These are phyloP conservation scores for Ceyx erithaca DNA, from an alignment of 2,797 vertebrate genomes.

Conservation along the genomic window DNA sequence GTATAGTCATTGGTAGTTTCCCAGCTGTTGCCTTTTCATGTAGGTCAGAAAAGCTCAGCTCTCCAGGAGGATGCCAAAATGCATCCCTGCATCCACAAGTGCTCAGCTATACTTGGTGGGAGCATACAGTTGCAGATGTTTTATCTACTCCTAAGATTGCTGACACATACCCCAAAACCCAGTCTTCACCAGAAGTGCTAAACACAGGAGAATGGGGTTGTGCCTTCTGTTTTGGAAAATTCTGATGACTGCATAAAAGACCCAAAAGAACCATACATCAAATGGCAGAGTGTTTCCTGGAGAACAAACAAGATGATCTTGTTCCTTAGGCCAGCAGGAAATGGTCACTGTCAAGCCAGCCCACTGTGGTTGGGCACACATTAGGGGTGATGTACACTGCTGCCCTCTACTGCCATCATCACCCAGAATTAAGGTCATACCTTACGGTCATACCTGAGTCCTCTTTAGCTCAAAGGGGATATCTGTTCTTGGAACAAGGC, in stretches of 20 bases:
- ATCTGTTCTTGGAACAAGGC: not conserved
- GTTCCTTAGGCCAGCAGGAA: not conserved
- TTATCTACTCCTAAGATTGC: not conserved
- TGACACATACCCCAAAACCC: not conserved
- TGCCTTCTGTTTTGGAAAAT: not conserved
- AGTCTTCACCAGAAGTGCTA: not conserved
- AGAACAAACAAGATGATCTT: not conserved
- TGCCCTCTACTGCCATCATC: constrained; percentile 22
- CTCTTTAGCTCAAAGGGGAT: not conserved
- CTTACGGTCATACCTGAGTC: not conserved
- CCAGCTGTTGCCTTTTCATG: not conserved
- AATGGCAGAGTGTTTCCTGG: not conserved
- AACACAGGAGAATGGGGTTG: not conserved
- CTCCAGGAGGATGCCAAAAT: not conserved
- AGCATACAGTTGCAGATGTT: not conserved
- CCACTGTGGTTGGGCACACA: not conserved
- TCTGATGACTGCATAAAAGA: not conserved
- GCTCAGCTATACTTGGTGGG: not conserved
- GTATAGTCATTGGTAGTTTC: not conserved
- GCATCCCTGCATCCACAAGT: not conserved
- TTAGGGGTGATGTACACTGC: not conserved
- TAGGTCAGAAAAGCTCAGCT: not conserved
- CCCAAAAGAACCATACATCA: not conserved
- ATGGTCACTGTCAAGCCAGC: not conserved
- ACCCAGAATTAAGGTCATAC: not conserved